A percentile compares a stretch with the other conserved stretches of the same genome.
Conservation (phyloP, 2,797 vertebrate species). For the Poecile montanus region DNA sequence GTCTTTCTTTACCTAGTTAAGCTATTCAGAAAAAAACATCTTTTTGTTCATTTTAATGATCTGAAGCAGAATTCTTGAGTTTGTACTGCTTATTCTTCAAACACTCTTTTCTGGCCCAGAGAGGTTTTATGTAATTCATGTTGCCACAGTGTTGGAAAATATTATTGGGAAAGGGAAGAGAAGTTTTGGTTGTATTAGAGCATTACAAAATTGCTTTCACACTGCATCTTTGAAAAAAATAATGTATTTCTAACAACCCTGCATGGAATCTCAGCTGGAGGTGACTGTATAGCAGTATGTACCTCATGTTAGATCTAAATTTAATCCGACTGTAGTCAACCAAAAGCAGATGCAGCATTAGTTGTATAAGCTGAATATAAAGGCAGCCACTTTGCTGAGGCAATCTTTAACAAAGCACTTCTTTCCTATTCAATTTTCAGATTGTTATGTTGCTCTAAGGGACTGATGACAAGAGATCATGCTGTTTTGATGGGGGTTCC, state of each 20-base stretch:
- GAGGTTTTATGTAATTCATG: not conserved
- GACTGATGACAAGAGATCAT: conserved; percentile 11
- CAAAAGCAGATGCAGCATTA: conserved; percentile 13
- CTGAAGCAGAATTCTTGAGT: not conserved
- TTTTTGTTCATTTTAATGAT: not conserved
- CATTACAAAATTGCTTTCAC: conserved; percentile 30
- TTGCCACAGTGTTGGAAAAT: conserved; percentile 17
- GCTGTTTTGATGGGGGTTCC: not conserved
- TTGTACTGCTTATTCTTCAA: not conserved
- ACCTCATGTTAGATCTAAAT: conserved; percentile 8
- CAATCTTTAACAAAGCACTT: conserved; percentile 1
- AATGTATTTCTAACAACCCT: not conserved
- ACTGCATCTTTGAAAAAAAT: conserved; percentile 37
- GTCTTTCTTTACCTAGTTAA: not conserved
- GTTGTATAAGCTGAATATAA: not conserved
- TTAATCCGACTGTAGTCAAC: not conserved
- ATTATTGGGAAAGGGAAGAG: conserved; percentile 1
- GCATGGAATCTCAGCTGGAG: conserved; percentile 10
- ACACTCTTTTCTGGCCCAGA: not conserved
- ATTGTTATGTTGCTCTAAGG: not conserved
- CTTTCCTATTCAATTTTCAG: not conserved
- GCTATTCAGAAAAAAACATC: not conserved
- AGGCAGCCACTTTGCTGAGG: not conserved
- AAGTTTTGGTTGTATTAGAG: not conserved
- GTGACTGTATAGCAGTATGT: not conserved